A percentile compares a stretch with the other conserved stretches of the same genome.
Conservation (phyloP, 2,797 vertebrate species). For the Gambusia yucatana region DNA sequence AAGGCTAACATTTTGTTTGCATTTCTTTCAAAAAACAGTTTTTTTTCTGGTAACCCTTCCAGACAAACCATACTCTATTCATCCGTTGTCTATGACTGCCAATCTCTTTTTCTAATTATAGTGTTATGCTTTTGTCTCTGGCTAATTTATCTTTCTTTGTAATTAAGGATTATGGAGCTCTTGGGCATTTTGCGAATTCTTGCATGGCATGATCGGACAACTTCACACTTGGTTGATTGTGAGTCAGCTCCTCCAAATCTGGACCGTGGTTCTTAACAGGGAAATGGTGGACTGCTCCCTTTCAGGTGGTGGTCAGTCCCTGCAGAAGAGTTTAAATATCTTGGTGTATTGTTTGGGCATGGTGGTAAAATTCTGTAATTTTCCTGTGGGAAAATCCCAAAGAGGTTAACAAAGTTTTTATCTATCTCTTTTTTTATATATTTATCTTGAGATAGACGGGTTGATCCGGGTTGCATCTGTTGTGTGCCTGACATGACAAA, state of each 20-base stretch:
- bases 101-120: slow-evolving; percentile 2
- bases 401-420: too few relatives aligned
- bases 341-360: neutral
- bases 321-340: neutral
- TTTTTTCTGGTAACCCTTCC: neutral
- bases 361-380: neutral
- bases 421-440: too few relatives aligned
- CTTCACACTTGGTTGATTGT: neutral
- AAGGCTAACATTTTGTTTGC: neutral
- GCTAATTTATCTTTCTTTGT: neutral
- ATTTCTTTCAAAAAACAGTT: neutral
- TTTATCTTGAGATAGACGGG: neutral
- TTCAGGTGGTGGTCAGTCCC: neutral
- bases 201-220: neutral
- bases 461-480: neutral
- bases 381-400: too few relatives aligned
- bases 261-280: neutral
- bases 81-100: neutral
- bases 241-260: neutral
- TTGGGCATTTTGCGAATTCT: neutral
- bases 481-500: neutral
- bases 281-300: neutral
- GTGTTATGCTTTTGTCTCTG: neutral
- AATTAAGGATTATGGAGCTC: neutral
- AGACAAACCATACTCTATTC: neutral